Percentiles rank a stretch among this genome's conserved stretches.
phyloP scores from a whole-genome alignment of 2,888 invertebrate genomes.

The Leptogaster cylindrica region DNA sequence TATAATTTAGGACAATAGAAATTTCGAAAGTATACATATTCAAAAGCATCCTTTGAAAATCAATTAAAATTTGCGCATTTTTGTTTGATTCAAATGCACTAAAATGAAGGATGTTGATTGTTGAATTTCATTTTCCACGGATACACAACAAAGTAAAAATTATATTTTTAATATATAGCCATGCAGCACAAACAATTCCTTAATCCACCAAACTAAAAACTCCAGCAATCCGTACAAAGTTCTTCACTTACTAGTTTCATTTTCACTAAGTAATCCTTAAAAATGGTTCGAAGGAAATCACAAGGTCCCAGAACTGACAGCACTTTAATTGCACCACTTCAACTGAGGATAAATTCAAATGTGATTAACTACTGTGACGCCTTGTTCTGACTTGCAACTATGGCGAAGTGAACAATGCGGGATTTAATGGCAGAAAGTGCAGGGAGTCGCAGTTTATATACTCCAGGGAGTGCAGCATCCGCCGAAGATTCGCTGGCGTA shows the following conservation, averaged over 20 bases:
- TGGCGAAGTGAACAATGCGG: slow-evolving; percentile 52
- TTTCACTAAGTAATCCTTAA: slow-evolving; percentile 41
- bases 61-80: no score
- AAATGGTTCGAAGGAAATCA: neutral
- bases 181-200: no score
- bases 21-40: no score
- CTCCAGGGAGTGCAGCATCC: slow-evolving; percentile 23
- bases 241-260: slow-evolving; percentile 40
- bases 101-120: no score
- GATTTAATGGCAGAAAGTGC: slow-evolving; percentile 61
- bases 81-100: no score
- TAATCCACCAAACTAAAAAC: no score
- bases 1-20: no score
- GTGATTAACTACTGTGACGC: slow-evolving; percentile 7
- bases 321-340: neutral
- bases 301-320: neutral
- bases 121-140: no score
- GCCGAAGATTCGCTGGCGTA: neutral
- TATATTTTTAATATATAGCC: no score
- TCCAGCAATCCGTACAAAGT: neutral
- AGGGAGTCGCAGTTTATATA: slow-evolving; percentile 61
- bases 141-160: no score
- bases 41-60: no score
- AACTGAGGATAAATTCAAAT: neutral
- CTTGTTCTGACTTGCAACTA: slow-evolving; percentile 36